Evolutionary conservation across 2,888 invertebrate genomes (phyloP).

Genomic region (Tenodera sinensis): DNA sequence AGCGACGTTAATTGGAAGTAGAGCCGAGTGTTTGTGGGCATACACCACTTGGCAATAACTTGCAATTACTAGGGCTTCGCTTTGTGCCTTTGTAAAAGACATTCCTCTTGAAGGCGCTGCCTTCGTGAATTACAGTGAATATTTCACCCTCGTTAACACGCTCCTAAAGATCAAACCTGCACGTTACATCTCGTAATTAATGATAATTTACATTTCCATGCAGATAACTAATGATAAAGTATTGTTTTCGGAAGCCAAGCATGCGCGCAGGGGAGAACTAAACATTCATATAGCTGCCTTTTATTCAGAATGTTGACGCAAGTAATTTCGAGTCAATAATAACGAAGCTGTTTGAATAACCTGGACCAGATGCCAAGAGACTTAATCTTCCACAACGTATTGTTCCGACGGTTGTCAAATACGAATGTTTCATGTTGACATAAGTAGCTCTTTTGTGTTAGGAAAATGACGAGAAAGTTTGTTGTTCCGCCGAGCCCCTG

Average conservation of each 20-base stretch:
- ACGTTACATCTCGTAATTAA: neutral
- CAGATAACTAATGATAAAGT: neutral
- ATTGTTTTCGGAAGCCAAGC: neutral
- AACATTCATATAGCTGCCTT: neutral
- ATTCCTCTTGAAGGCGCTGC: neutral
- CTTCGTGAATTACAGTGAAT: neutral
- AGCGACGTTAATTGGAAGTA: neutral
- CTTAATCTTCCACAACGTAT: neutral
- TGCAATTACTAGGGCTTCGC: neutral
- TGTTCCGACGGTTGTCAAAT: neutral
- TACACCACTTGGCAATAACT: neutral
- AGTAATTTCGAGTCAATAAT: neutral
- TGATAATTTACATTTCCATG: neutral
- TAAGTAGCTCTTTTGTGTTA: neutral
- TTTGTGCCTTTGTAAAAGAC: neutral
- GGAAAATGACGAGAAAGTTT: neutral
- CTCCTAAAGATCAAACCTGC: neutral
- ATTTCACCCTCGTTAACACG: neutral
- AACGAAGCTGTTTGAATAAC: neutral
- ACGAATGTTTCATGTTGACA: neutral
- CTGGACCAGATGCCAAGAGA: neutral
- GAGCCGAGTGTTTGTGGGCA: neutral
- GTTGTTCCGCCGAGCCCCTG: neutral
- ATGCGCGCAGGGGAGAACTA: neutral
- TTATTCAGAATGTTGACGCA: neutral